A percentile compares a stretch with the other conserved stretches of the same genome.
Evolutionary conservation across 2,888 invertebrate species (phyloP).

Genomic region (Tineola bisselliella): DNA sequence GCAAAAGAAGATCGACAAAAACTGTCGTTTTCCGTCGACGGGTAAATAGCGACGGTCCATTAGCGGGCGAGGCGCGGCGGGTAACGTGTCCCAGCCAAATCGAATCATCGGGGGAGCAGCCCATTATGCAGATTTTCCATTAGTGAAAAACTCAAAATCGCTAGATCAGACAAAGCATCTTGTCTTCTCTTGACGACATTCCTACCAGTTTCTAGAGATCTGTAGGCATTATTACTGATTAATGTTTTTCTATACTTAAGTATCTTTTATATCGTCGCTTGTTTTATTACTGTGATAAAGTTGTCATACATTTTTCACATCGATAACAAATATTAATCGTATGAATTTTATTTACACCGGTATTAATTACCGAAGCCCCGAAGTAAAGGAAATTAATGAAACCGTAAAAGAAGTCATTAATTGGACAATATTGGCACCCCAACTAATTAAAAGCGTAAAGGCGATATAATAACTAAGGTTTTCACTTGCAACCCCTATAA

Average conservation of each 20-base stretch:
- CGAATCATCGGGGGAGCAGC: conserved; percentile 45
- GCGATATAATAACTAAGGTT: too few relatives aligned
- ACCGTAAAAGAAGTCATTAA: neutral
- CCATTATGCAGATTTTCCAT: conserved; percentile 63
- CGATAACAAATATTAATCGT: too few relatives aligned
- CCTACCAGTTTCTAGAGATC: neutral
- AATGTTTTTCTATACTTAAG: too few relatives aligned
- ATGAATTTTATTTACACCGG: too few relatives aligned
- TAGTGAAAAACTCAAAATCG: conserved; percentile 46
- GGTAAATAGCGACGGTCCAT: conserved; percentile 47
- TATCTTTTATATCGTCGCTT: too few relatives aligned
- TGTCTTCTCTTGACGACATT: neutral
- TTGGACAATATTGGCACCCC: neutral
- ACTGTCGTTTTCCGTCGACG: conserved; percentile 33
- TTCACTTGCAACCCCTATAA: neutral
- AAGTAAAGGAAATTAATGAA: neutral
- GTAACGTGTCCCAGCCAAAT: conserved; percentile 49
- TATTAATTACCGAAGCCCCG: too few relatives aligned
- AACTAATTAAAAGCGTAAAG: neutral
- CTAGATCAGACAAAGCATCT: conserved; percentile 9
- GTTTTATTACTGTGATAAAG: too few relatives aligned
- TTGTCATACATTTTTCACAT: too few relatives aligned
- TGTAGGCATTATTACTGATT: neutral
- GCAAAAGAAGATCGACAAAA: conserved; percentile 39
- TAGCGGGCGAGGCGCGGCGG: conserved; percentile 30